Percentiles rank a stretch among this genome's conserved stretches.
Evolutionary conservation across 2,797 vertebrate genomes (phyloP).

Genomic region (Sphaeramia orbicularis): DNA sequence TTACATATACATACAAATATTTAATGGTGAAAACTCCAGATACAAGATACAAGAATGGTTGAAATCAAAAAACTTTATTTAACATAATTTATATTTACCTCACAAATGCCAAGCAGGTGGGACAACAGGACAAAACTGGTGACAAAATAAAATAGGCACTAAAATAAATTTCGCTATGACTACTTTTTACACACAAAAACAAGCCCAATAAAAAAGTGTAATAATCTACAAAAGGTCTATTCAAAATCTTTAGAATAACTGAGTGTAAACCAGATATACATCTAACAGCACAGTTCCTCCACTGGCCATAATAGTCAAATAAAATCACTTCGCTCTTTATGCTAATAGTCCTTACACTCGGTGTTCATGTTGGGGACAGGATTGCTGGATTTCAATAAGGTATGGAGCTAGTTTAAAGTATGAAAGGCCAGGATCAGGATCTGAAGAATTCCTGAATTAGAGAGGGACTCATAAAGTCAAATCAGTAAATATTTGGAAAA

Average conservation of each 20-base stretch:
- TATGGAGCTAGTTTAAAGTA: background rate
- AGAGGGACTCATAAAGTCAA: background rate
- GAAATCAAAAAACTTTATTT: slow-evolving; percentile 35
- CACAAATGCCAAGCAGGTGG: slow-evolving; percentile 13
- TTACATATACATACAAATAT: background rate
- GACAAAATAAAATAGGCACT: background rate
- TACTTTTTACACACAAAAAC: background rate
- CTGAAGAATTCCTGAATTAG: background rate
- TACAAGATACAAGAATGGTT: background rate
- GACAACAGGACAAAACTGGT: slow-evolving; percentile 4
- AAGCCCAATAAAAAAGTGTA: background rate
- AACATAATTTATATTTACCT: slow-evolving; percentile 37
- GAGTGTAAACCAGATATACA: background rate
- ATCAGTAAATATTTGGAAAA: background rate
- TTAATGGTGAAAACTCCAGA: background rate
- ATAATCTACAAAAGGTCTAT: slow-evolving; percentile 1
- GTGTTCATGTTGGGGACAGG: background rate
- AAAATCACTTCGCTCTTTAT: background rate
- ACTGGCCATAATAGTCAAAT: background rate
- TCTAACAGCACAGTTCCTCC: background rate
- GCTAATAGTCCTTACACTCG: background rate
- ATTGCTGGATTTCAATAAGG: background rate
- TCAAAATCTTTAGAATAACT: background rate
- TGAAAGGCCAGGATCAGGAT: background rate
- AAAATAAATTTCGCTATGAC: background rate